phyloP scores from a whole-genome alignment of 64 coral and sea anemone species.

The Cladopsammia gracilis region DNA sequence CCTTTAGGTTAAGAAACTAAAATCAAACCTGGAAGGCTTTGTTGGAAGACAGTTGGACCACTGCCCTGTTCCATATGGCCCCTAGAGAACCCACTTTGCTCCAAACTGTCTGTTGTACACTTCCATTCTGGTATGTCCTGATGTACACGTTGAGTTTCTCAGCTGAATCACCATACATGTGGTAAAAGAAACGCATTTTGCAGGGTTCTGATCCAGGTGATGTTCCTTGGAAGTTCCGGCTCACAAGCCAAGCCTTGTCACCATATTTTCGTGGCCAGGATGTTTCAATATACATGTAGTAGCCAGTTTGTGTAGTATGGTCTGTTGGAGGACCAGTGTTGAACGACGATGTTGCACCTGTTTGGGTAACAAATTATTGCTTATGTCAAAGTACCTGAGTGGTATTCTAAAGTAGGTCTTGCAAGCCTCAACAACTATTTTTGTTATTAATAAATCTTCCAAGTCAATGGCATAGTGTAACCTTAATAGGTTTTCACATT shows the following conservation, averaged over 20 bases:
- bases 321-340: constrained; percentile 48
- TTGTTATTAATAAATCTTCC: too few relatives aligned
- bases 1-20: neutral
- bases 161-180: constrained; percentile 70
- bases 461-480: too few relatives aligned
- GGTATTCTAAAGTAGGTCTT: too few relatives aligned
- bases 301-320: constrained; percentile 62
- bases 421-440: too few relatives aligned
- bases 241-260: constrained; percentile 82
- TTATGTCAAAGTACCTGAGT: too few relatives aligned
- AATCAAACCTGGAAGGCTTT: constrained; percentile 79
- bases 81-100: constrained; percentile 69
- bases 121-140: constrained; percentile 68
- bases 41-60: constrained; percentile 65
- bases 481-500: too few relatives aligned
- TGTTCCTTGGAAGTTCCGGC: constrained; percentile 74
- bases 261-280: constrained; percentile 88
- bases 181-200: constrained; percentile 88
- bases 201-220: constrained; percentile 33
- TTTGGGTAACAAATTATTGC: neutral
- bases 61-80: constrained; percentile 75
- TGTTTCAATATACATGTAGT: constrained; percentile 90
- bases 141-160: constrained; percentile 58
- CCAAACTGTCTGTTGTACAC: constrained; percentile 44
- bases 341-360: constrained; percentile 17